Conservation (phyloP, 2,113 vertebrate genomes). For the Podarcis raffonei region DNA sequence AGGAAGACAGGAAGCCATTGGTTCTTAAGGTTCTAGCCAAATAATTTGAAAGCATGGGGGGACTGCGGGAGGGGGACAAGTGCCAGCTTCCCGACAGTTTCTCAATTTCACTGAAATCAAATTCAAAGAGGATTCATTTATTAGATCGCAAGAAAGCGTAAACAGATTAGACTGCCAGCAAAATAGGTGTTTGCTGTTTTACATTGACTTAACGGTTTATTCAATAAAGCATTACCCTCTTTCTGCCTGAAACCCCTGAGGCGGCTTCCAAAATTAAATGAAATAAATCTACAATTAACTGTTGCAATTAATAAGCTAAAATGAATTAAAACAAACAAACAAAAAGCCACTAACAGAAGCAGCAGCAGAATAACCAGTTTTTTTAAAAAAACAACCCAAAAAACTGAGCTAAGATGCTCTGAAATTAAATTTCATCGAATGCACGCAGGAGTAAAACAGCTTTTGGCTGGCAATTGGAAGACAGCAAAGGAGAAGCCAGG, state of each 20-base stretch:
- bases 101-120: not conserved
- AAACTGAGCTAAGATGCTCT: not conserved
- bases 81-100: not conserved
- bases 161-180: not conserved
- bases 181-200: not conserved
- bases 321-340: not conserved
- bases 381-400: no score
- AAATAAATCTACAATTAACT: not conserved
- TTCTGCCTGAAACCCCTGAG: not conserved
- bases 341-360: not conserved
- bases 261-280: slow-evolving; percentile 5
- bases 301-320: not conserved
- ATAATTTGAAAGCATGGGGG: not conserved
- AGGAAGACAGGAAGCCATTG: not conserved
- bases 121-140: not conserved
- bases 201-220: not conserved
- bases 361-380: not conserved
- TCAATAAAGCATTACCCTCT: not conserved
- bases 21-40: not conserved
- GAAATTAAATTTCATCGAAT: not conserved
- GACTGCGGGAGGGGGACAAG: not conserved
- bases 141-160: not conserved
- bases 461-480: not conserved
- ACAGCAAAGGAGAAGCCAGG: not conserved
- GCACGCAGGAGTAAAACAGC: not conserved